Conservation (phyloP, 2,113 vertebrate species). For the Varanus salvator region DNA sequence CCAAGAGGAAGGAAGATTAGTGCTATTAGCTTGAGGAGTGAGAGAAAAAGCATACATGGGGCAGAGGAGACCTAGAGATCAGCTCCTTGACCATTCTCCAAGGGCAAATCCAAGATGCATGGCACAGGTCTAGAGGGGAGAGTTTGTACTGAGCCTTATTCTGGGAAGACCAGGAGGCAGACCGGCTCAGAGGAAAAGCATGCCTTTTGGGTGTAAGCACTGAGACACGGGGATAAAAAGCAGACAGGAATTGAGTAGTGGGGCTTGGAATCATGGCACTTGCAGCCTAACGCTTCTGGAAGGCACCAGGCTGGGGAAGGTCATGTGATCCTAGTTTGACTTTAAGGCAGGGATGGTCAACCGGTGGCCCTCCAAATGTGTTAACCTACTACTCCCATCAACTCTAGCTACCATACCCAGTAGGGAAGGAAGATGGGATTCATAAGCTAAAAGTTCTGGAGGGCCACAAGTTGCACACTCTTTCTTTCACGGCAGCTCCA, state of each 20-base stretch:
- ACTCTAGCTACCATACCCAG: too few relatives aligned
- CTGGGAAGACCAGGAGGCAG: neutral
- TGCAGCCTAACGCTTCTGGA: too few relatives aligned
- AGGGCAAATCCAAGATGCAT: neutral
- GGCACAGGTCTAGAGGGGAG: neutral
- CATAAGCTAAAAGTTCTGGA: too few relatives aligned
- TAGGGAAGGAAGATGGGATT: neutral
- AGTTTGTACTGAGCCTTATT: neutral
- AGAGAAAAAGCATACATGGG: neutral
- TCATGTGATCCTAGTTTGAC: too few relatives aligned
- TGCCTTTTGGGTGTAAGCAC: neutral
- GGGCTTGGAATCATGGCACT: neutral
- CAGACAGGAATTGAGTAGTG: neutral
- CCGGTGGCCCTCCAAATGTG: neutral
- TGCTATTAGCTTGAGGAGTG: neutral
- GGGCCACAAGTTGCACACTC: neutral
- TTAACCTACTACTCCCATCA: neutral
- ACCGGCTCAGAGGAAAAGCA: neutral
- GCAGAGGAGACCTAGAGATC: neutral
- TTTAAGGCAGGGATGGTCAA: too few relatives aligned
- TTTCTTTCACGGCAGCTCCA: neutral
- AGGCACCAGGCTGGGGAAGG: too few relatives aligned
- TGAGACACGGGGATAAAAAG: neutral
- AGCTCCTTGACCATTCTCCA: neutral
- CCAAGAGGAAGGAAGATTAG: neutral